Evolutionary conservation across 2,888 invertebrate genomes (phyloP).

Genomic region (Agrypnus murinus): DNA sequence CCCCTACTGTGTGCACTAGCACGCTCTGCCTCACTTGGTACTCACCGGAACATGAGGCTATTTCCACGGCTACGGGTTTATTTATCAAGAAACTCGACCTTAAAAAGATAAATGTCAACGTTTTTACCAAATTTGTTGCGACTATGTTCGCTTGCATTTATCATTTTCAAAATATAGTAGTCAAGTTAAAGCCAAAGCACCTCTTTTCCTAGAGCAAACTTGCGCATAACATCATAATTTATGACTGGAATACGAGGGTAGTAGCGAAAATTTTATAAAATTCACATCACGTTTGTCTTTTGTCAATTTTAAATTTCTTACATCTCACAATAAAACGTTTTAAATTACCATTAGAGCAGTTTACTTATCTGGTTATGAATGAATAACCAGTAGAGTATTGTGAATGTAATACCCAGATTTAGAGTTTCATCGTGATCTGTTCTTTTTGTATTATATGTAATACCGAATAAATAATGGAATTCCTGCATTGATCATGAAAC

Average conservation of each 20-base stretch:
- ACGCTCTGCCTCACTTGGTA: constrained; percentile 53
- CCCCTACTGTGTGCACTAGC: constrained; percentile 58
- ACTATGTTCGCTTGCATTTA: constrained; percentile 24
- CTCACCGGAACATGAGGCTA: constrained; percentile 50
- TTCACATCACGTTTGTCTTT: no score
- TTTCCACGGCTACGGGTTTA: constrained; percentile 47
- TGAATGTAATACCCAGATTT: no score
- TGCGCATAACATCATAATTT: constrained; percentile 31
- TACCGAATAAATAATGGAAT: no score
- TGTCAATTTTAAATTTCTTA: no score
- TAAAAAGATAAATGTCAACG: constrained; percentile 38
- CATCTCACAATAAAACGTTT: no score
- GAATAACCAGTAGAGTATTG: no score
- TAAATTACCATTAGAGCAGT: no score
- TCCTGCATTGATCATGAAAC: no score
- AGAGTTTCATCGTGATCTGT: no score
- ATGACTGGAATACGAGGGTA: constrained; percentile 15
- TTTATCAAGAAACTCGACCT: constrained; percentile 41
- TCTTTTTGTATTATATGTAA: no score
- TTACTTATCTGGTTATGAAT: no score
- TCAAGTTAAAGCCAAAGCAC: constrained; percentile 14
- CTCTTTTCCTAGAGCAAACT: constrained; percentile 27
- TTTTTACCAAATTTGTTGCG: constrained; percentile 39
- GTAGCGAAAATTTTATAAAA: background rate
- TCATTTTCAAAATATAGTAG: constrained; percentile 24